A percentile compares a stretch with the other conserved stretches of the same genome.
These are phyloP conservation scores for Agrochola lota DNA, from an alignment of 2,888 invertebrate species.

Conservation along the genomic window DNA sequence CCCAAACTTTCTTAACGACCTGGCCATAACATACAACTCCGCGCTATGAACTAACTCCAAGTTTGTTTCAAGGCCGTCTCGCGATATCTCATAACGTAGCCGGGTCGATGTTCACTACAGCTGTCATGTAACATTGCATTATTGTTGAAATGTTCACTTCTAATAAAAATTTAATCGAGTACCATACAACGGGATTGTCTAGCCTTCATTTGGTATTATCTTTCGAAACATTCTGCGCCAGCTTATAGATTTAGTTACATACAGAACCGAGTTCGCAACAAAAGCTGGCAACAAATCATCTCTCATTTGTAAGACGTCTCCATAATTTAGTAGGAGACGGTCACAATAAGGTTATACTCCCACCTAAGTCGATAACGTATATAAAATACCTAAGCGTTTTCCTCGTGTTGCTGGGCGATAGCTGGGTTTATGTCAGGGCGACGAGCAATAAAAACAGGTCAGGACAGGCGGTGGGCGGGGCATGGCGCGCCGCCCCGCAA, in stretches of 20 bases:
- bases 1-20: conserved; percentile 88
- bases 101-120: conserved; percentile 73
- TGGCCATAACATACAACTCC: conserved; percentile 84
- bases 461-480: conserved; percentile 85
- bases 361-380: conserved; percentile 84
- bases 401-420: conserved; percentile 85
- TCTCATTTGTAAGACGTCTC: conserved; percentile 80
- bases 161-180: conserved; percentile 56
- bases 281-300: conserved; percentile 79
- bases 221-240: conserved; percentile 65
- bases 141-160: conserved; percentile 58
- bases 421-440: conserved; percentile 84
- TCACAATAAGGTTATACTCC: conserved; percentile 76
- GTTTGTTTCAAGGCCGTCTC: conserved; percentile 88
- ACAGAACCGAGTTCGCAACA: conserved; percentile 63
- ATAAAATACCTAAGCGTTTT: conserved; percentile 86
- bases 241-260: conserved; percentile 57
- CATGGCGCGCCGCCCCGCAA: conserved; percentile 84
- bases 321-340: conserved; percentile 80
- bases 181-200: conserved; percentile 45
- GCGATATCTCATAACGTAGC: conserved; percentile 78
- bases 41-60: conserved; percentile 85
- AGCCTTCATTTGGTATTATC: conserved; percentile 65
- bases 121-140: conserved; percentile 68
- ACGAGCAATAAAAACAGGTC: conserved; percentile 89